A percentile compares a stretch with the other conserved stretches of the same genome.
Conservation (phyloP, 2,888 invertebrate species). For the Lottia scabra region DNA sequence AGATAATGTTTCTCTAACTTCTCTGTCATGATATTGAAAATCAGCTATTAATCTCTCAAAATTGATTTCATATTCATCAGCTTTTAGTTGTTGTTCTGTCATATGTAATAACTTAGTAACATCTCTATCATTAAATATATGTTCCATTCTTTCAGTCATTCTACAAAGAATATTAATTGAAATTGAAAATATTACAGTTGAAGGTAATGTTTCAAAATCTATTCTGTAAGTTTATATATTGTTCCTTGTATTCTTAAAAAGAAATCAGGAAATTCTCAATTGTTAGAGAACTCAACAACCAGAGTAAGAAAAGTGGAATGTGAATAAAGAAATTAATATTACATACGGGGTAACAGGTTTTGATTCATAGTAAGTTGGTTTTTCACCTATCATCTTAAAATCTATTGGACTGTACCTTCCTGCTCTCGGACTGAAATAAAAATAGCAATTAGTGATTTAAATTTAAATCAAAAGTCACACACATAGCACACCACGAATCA, state of each 20-base stretch:
- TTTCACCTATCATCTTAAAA: not conserved
- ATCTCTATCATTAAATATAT: conserved; percentile 41
- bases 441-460: too few relatives aligned
- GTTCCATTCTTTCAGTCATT: conserved; percentile 18
- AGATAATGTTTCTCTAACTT: conserved; percentile 55
- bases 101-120: conserved; percentile 54
- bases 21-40: conserved; percentile 55
- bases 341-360: not conserved
- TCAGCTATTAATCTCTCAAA: conserved; percentile 51
- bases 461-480: too few relatives aligned
- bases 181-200: too few relatives aligned
- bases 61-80: conserved; percentile 59
- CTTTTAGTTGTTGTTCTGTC: conserved; percentile 55
- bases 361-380: not conserved
- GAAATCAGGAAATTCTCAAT: too few relatives aligned
- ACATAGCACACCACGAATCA: too few relatives aligned
- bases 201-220: too few relatives aligned
- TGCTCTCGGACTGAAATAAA: not conserved
- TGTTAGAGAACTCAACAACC: too few relatives aligned
- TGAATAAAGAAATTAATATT: conserved; percentile 5
- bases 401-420: not conserved
- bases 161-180: conserved; percentile 11
- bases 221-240: too few relatives aligned
- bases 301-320: not conserved
- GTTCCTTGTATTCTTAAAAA: too few relatives aligned